These are phyloP conservation scores for Pampusana beccarii DNA, from an alignment of 2,113 vertebrate species.

Conservation along the genomic window DNA sequence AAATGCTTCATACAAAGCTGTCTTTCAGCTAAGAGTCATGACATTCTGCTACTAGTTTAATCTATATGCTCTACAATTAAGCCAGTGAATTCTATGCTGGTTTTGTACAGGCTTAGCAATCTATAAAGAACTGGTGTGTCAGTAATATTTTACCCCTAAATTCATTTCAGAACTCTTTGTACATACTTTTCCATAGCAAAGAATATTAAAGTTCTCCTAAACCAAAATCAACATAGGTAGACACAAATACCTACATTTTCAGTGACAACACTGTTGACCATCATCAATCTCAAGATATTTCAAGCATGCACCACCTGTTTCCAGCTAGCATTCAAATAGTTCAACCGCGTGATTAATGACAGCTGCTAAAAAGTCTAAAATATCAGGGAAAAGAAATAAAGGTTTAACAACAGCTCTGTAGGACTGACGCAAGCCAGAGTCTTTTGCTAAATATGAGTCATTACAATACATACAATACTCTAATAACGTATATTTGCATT, in stretches of 20 bases:
- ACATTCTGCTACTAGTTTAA: conserved; percentile 33
- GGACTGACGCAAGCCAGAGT: conserved; percentile 1
- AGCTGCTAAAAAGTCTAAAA: conserved; percentile 74
- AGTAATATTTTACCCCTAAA: not conserved
- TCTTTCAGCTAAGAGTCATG: not conserved
- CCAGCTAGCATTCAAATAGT: conserved; percentile 66
- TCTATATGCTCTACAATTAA: conserved; percentile 15
- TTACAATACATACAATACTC: not conserved
- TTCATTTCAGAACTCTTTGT: not conserved
- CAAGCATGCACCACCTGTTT: conserved; percentile 75
- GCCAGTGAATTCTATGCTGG: not conserved
- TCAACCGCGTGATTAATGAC: conserved; percentile 72
- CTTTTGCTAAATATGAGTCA: not conserved
- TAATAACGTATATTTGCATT: not conserved
- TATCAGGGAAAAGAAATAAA: conserved; percentile 47
- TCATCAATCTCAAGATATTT: conserved; percentile 50
- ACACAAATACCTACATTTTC: not conserved
- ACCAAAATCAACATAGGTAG: not conserved
- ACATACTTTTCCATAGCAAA: not conserved
- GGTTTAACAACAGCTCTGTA: conserved; percentile 9
- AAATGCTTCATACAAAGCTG: conserved; percentile 20
- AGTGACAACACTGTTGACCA: conserved; percentile 60
- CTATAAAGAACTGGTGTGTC: not conserved
- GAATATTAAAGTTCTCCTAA: not conserved
- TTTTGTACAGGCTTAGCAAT: not conserved